These are phyloP conservation scores for Griposia aprilina DNA, from an alignment of 2,888 invertebrate species.

Conservation along the genomic window DNA sequence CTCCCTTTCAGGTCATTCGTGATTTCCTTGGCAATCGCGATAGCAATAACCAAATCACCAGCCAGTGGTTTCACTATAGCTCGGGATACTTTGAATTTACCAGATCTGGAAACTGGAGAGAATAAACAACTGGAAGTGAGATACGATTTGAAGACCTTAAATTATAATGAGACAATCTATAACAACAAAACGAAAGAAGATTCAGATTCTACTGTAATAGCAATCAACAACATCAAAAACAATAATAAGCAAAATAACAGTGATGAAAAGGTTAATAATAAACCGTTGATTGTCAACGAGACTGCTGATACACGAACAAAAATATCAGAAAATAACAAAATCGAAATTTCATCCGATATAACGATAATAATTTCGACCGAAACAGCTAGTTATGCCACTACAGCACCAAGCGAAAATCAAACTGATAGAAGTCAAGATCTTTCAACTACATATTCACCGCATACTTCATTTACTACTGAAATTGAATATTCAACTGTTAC, in stretches of 20 bases:
- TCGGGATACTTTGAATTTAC: conserved; percentile 52
- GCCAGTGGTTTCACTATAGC: conserved; percentile 76
- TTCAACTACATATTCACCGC: conserved; percentile 7
- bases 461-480: conserved; percentile 5
- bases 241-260: conserved; percentile 10
- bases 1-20: conserved; percentile 82
- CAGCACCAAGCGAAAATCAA: conserved; percentile 23
- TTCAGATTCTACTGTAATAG: conserved; percentile 43
- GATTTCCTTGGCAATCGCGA: conserved; percentile 76
- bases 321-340: conserved; percentile 16
- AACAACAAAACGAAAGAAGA: conserved; percentile 13
- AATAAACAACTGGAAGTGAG: conserved; percentile 73
- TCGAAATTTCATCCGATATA: conserved; percentile 2
- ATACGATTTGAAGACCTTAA: conserved; percentile 65
- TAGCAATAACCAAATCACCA: conserved; percentile 73
- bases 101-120: conserved; percentile 73
- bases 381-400: conserved; percentile 5
- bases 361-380: conserved; percentile 20
- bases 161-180: conserved; percentile 56
- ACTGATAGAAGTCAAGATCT: conserved; percentile 15
- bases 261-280: conserved; percentile 17
- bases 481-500: not conserved
- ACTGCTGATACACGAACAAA: conserved; percentile 23
- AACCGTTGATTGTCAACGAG: conserved; percentile 22
- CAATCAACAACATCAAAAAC: conserved; percentile 33